Evolutionary conservation across 1,140 invertebrate genomes (phyloP).

Genomic region (Megathymus violae): DNA sequence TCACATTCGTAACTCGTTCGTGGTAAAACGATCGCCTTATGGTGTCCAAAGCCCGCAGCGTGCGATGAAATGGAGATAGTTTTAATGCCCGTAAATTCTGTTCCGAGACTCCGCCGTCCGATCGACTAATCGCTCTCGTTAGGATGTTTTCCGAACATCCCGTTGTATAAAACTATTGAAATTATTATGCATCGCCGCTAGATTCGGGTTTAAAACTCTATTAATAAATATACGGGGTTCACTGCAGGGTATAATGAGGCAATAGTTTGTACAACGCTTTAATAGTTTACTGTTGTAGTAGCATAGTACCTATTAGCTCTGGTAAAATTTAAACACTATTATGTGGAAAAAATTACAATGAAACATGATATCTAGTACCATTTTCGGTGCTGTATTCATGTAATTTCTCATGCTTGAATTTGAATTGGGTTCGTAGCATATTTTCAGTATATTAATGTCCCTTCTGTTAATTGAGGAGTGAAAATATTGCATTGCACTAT

Average conservation of each 20-base stretch:
- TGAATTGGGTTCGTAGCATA: too few relatives aligned
- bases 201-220: constrained; percentile 20
- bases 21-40: constrained; percentile 1
- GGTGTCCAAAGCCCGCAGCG: constrained; percentile 55
- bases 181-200: constrained; percentile 39
- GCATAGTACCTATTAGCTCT: too few relatives aligned
- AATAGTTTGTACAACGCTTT: constrained; percentile 3
- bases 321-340: too few relatives aligned
- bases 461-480: too few relatives aligned
- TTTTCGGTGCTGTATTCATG: too few relatives aligned
- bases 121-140: constrained; percentile 69
- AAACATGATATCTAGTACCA: too few relatives aligned
- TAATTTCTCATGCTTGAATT: too few relatives aligned
- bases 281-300: too few relatives aligned
- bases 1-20: neutral
- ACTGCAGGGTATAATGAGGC: constrained; percentile 7
- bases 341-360: too few relatives aligned
- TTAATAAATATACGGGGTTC: too few relatives aligned
- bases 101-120: constrained; percentile 59
- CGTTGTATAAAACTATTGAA: constrained; percentile 56
- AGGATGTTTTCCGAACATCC: constrained; percentile 58
- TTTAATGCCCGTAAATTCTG: constrained; percentile 80
- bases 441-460: too few relatives aligned
- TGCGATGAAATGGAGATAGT: constrained; percentile 73
- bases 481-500: too few relatives aligned